Evolutionary conservation across 2,888 invertebrate genomes (phyloP), one percentile per base, ranked within the genome.

Genomic region (Drosophila diplacantha): DNA sequence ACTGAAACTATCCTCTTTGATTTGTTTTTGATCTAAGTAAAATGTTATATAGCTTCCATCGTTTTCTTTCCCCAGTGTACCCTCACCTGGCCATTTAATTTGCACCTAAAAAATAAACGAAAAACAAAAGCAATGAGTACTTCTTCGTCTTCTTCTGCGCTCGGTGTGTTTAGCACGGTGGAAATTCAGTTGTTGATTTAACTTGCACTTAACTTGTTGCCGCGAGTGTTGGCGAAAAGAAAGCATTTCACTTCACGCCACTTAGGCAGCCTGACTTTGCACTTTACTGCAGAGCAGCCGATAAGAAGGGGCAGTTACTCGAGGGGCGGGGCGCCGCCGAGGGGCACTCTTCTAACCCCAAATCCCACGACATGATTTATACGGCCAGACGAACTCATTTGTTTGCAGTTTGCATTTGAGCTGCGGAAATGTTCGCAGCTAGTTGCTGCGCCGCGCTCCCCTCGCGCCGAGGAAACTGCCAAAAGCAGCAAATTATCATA

Each of bases 321-420:
- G 3, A 20, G 12, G 7, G 3, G 8, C 9, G 35, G 11, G 11
- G 14, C 29, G 16, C 26, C 4, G 38, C 22, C 8, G 38, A 20
- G 39, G 8, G 22, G 55, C 59, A 31, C 35, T 29, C 44, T 58
- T 31, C 62, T 18, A 49, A 16, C 62, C 50, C 62, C 60, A 60
- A 60, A 39, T 62, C 62, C 44, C 76, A 55, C 61, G 56, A 75
- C 64, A 61, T 75, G 81, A 81, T 75, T 75, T 75, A 75, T 79
- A 59, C 67, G 58, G 57, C 78, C 73, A 75, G 78, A 75, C 64
- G 70, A 51, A 71, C 79, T 51, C 79, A 79, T 79, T 75, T 81
- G 75, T 70, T 70, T 62, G 79, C 74, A 73, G 79, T 67, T 78
- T 62, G 52, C 60, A 62, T 70, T 65, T 46, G 56, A 54, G 52